A percentile compares a stretch with the other conserved stretches of the same genome.
phyloP scores from a whole-genome alignment of 2,888 invertebrate species.

The Thyatira batis region DNA sequence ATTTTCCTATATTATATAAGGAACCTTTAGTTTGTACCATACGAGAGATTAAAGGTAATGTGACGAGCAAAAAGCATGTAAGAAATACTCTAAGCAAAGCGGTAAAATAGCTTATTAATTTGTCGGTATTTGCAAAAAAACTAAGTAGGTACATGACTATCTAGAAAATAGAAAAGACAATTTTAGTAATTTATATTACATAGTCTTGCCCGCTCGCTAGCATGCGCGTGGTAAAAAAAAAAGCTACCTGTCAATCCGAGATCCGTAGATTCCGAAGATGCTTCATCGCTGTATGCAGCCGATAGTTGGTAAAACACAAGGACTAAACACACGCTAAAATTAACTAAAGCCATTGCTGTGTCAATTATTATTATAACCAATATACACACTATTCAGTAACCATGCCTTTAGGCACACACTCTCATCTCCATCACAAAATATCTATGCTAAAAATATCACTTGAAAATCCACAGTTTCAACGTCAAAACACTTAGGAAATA shows the following conservation, averaged over 20 bases:
- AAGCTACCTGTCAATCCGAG: slow-evolving; percentile 64
- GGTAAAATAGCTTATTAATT: no score
- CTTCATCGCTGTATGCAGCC: slow-evolving; percentile 58
- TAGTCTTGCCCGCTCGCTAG: no score
- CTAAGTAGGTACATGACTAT: no score
- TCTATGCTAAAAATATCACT: slow-evolving; percentile 46
- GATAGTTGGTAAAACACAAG: slow-evolving; percentile 68
- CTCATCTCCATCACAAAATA: slow-evolving; percentile 54
- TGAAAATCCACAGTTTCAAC: slow-evolving; percentile 33
- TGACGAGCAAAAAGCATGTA: no score
- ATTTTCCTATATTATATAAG: no score
- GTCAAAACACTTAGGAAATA: slow-evolving; percentile 22
- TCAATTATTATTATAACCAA: slow-evolving; percentile 61
- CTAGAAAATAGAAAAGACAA: no score
- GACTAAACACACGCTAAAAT: slow-evolving; percentile 70
- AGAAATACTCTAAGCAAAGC: no score
- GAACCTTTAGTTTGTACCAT: no score
- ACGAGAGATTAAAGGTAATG: no score
- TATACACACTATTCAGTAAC: slow-evolving; percentile 55
- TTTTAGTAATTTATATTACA: no score
- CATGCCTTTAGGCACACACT: slow-evolving; percentile 41
- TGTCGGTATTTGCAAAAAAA: no score
- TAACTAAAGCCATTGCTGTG: slow-evolving; percentile 67
- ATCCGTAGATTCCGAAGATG: slow-evolving; percentile 68
- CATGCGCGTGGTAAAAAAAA: no score